These are phyloP conservation scores for Porites australiensis DNA, from an alignment of 64 coral and sea anemone genomes.

Conservation along the genomic window DNA sequence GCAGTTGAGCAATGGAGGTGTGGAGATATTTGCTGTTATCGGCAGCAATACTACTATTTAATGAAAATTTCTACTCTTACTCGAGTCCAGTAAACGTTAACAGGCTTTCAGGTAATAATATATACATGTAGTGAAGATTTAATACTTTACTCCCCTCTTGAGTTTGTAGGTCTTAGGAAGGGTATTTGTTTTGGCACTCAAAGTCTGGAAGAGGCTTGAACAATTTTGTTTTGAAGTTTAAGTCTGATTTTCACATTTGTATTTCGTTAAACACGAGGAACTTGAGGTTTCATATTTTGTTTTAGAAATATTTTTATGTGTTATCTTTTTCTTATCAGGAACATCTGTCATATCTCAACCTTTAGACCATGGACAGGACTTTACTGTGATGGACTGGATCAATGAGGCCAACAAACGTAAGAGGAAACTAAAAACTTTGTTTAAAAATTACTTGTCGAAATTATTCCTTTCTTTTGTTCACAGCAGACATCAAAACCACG, in stretches of 20 bases:
- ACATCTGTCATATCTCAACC: neutral
- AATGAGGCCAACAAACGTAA: conserved; percentile 43
- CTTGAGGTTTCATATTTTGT: too few species aligned
- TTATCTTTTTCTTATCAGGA: neutral
- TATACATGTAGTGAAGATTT: neutral
- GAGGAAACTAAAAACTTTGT: neutral
- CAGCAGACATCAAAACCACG: neutral
- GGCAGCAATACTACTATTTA: neutral
- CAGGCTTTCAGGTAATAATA: conserved; percentile 18
- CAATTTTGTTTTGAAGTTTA: too few species aligned
- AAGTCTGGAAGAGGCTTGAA: too few species aligned
- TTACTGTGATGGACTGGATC: conserved; percentile 43
- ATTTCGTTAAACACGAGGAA: neutral
- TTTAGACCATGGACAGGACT: neutral
- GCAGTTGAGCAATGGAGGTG: conserved; percentile 8
- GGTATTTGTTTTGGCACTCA: too few species aligned
- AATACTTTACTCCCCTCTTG: neutral
- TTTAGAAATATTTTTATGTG: too few species aligned
- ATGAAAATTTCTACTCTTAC: neutral
- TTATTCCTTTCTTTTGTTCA: neutral
- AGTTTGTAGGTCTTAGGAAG: too few species aligned
- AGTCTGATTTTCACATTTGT: neutral
- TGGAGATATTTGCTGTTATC: conserved; percentile 28
- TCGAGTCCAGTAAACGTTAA: conserved; percentile 17
- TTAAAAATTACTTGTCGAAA: neutral